Conservation (phyloP, 2,888 invertebrate genomes). For the Caenorhabditis sp. region DNA sequence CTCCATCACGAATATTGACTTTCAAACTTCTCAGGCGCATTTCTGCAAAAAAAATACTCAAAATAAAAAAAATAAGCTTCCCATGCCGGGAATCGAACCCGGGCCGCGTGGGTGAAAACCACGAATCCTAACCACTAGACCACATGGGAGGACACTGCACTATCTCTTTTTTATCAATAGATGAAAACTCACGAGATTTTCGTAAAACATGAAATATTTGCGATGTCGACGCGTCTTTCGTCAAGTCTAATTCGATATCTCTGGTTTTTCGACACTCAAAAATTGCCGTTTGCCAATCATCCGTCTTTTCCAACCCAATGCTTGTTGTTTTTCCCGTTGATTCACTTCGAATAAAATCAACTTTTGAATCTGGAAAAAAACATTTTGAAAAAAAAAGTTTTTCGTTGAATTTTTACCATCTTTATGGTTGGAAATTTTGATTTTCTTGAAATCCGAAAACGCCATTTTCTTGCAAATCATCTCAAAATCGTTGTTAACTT, state of each 20-base stretch:
- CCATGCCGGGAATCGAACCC: constrained; percentile 68
- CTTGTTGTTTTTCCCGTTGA: background rate
- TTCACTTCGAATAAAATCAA: background rate
- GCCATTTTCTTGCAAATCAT: constrained; percentile 7
- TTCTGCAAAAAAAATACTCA: background rate
- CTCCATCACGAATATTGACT: background rate
- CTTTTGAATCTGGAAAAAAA: background rate
- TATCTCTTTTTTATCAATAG: too few relatives aligned
- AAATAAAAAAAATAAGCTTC: constrained; percentile 42
- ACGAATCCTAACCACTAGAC: constrained; percentile 68
- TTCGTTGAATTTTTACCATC: background rate
- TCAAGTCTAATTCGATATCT: background rate
- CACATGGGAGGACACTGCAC: constrained; percentile 53
- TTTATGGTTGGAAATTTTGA: constrained; percentile 1
- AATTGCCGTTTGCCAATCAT: background rate
- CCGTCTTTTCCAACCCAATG: background rate
- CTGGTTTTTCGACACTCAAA: background rate
- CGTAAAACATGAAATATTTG: constrained; percentile 2
- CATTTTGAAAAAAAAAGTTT: background rate
- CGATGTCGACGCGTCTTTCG: constrained; percentile 1
- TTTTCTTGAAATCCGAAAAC: constrained; percentile 15
- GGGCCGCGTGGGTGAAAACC: constrained; percentile 68
- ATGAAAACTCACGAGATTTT: background rate
- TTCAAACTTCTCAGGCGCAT: background rate
- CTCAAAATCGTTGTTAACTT: constrained; percentile 6